These are phyloP conservation scores for Sardina pilchardus DNA, from an alignment of 2,113 vertebrate genomes.

Conservation along the genomic window DNA sequence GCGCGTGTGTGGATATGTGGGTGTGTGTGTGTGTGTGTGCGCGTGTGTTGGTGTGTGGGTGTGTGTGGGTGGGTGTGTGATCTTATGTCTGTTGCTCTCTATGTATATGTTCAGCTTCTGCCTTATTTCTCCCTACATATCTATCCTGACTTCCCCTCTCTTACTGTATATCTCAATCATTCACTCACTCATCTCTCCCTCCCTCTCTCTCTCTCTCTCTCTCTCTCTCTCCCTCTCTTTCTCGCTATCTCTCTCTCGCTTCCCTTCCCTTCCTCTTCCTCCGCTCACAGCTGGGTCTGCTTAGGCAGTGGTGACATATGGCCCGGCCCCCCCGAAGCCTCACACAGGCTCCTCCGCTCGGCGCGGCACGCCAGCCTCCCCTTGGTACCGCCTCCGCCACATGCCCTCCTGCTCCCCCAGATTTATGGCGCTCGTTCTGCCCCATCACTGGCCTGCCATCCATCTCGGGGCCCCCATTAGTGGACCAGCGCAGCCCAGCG, in stretches of 20 bases:
- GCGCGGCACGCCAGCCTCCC: background rate
- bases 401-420: background rate
- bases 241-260: slow-evolving; percentile 15
- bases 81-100: no score
- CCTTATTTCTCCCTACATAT: no score
- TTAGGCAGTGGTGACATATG: slow-evolving; percentile 34
- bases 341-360: slow-evolving; percentile 1
- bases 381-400: no score
- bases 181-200: slow-evolving; percentile 51
- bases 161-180: background rate
- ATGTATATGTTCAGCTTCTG: no score
- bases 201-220: slow-evolving; percentile 17
- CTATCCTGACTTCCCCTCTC: background rate
- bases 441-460: slow-evolving; percentile 24
- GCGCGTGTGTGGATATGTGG: background rate
- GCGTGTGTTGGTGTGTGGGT: no score
- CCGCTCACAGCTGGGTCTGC: slow-evolving; percentile 34
- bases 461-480: slow-evolving; percentile 12
- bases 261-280: background rate
- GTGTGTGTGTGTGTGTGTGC: background rate
- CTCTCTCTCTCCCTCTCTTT: background rate
- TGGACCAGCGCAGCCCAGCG: background rate
- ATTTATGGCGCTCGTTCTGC: slow-evolving; percentile 17
- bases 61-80: no score
- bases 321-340: slow-evolving; percentile 23